phyloP scores from a whole-genome alignment of 2,113 vertebrate species.

The Jacana jacana region DNA sequence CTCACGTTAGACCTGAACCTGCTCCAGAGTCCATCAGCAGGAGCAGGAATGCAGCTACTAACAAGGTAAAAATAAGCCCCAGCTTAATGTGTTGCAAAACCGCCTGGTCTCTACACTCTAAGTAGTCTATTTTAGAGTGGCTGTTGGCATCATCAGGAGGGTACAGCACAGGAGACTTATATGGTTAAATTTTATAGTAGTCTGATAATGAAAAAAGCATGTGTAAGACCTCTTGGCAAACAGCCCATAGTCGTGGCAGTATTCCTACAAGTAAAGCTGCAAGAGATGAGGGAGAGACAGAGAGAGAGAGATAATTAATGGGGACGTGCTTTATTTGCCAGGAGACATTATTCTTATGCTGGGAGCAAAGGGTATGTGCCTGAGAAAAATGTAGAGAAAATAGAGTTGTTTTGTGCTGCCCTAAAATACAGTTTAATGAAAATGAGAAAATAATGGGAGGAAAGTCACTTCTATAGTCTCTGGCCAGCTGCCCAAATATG shows the following conservation, averaged over 20 bases:
- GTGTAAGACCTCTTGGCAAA: constrained; percentile 62
- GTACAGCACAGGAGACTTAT: constrained; percentile 28
- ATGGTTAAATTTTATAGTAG: constrained; percentile 66
- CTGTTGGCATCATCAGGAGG: constrained; percentile 42
- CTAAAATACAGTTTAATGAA: constrained; percentile 51
- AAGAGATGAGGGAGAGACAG: not conserved
- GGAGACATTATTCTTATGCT: constrained; percentile 33
- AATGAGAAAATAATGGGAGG: constrained; percentile 50
- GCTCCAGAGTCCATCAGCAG: not conserved
- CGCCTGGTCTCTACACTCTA: not conserved
- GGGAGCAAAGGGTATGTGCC: not conserved
- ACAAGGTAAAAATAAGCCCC: constrained; percentile 37
- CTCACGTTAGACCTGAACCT: not conserved
- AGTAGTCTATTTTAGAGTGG: constrained; percentile 54
- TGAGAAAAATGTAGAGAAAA: constrained; percentile 42
- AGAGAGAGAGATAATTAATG: constrained; percentile 51
- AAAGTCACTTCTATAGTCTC: constrained; percentile 29
- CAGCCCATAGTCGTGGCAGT: not conserved
- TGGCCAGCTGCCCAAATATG: constrained; percentile 26
- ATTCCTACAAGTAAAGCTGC: constrained; percentile 24
- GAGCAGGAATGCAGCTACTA: constrained; percentile 21
- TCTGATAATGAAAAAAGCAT: constrained; percentile 66
- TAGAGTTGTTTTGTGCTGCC: constrained; percentile 18
- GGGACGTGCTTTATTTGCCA: constrained; percentile 16
- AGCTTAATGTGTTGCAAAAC: constrained; percentile 51